phyloP scores from a whole-genome alignment of 2,888 invertebrate species.

The Megalurothrips usitatus region DNA sequence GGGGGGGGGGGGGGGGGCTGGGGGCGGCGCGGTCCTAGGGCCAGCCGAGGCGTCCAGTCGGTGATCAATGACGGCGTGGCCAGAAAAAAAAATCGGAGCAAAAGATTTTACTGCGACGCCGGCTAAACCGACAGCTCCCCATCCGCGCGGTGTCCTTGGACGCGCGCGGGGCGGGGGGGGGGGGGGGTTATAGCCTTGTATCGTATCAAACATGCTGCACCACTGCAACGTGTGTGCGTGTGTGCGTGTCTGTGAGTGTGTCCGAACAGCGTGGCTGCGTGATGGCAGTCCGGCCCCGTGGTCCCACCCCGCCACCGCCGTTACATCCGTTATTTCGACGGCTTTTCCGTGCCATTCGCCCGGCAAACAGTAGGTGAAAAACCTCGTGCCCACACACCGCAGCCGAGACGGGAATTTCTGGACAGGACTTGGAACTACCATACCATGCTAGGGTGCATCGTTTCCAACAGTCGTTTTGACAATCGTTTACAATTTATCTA shows the following conservation, averaged over 20 bases:
- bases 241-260: background rate
- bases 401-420: too few relatives aligned
- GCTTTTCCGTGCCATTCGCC: background rate
- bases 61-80: background rate
- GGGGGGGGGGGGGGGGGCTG: background rate
- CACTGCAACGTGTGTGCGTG: background rate
- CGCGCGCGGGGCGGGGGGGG: background rate
- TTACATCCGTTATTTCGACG: background rate
- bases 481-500: too few relatives aligned
- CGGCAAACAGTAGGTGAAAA: background rate
- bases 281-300: too few relatives aligned
- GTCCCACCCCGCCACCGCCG: too few relatives aligned
- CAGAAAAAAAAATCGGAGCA: background rate
- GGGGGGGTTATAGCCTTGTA: background rate
- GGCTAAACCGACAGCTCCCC: background rate
- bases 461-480: too few relatives aligned
- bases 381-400: too few relatives aligned
- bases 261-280: too few relatives aligned
- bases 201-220: too few relatives aligned
- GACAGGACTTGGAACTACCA: too few relatives aligned
- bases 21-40: background rate
- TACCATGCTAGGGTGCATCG: too few relatives aligned
- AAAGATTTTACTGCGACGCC: background rate
- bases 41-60: background rate
- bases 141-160: background rate